phyloP scores from a whole-genome alignment of 2,888 invertebrate genomes.

The Plebejus argus region DNA sequence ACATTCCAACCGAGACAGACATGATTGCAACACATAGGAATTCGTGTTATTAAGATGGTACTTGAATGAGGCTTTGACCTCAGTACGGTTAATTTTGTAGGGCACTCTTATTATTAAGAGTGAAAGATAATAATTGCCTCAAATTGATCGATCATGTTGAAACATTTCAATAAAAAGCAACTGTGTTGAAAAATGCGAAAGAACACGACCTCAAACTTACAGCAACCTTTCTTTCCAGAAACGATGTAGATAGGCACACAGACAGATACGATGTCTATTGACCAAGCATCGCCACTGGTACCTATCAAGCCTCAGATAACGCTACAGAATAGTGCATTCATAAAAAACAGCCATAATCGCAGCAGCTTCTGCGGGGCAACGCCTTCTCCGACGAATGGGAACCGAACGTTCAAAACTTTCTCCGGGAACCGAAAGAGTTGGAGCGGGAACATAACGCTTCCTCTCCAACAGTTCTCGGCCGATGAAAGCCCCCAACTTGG shows the following conservation, averaged over 20 bases:
- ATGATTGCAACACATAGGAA: neutral
- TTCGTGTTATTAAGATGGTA: slow-evolving; percentile 11
- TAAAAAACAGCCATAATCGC: slow-evolving; percentile 78
- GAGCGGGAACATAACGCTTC: slow-evolving; percentile 78
- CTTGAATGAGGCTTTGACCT: slow-evolving; percentile 14
- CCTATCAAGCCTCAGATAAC: slow-evolving; percentile 76
- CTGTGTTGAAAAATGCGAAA: slow-evolving; percentile 56
- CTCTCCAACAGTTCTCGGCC: slow-evolving; percentile 71
- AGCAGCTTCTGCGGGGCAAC: slow-evolving; percentile 78
- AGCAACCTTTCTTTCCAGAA: slow-evolving; percentile 69
- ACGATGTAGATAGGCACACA: slow-evolving; percentile 74
- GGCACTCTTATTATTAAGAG: slow-evolving; percentile 35
- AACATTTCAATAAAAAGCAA: slow-evolving; percentile 48
- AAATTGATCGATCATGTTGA: slow-evolving; percentile 35
- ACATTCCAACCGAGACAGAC: neutral
- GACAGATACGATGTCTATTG: slow-evolving; percentile 77
- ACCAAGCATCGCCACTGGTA: slow-evolving; percentile 77
- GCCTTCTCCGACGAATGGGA: slow-evolving; percentile 68
- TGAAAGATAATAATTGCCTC: slow-evolving; percentile 30
- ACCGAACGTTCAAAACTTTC: slow-evolving; percentile 76
- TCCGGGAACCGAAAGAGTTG: slow-evolving; percentile 78
- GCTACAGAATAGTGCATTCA: slow-evolving; percentile 72
- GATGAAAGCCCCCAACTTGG: slow-evolving; percentile 72
- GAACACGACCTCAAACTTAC: neutral
- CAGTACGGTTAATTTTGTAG: slow-evolving; percentile 3